phyloP scores from a whole-genome alignment of 2,797 vertebrate species.

The Ctenosaura bakeri region DNA sequence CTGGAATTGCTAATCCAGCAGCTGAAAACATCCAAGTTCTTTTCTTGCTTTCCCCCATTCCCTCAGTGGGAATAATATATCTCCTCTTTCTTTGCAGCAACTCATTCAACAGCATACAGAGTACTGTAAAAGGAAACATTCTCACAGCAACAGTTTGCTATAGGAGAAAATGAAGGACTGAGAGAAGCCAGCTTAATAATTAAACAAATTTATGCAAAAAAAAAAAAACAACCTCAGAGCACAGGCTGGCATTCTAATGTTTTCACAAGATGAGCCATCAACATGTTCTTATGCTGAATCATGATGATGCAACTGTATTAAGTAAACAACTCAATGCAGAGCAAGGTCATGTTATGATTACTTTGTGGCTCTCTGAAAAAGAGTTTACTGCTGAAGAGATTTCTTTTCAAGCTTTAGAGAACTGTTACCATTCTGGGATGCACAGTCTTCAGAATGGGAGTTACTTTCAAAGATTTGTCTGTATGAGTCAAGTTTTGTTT shows the following conservation, averaged over 20 bases:
- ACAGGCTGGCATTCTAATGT: slow-evolving; percentile 57
- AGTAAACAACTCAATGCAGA: slow-evolving; percentile 59
- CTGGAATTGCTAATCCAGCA: slow-evolving; percentile 3
- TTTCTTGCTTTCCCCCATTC: not conserved
- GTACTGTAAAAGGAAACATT: not conserved
- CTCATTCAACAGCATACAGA: not conserved
- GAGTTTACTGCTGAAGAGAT: fast-evolving
- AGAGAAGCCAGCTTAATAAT: slow-evolving; percentile 66
- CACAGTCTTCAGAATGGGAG: slow-evolving; percentile 16
- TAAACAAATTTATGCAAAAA: slow-evolving; percentile 48
- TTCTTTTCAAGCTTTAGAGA: not conserved
- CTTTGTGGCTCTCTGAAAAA: not conserved
- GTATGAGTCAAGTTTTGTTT: not conserved
- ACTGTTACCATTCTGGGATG: slow-evolving; percentile 16
- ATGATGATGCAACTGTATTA: slow-evolving; percentile 68
- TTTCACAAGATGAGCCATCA: slow-evolving; percentile 74
- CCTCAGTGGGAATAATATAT: not conserved
- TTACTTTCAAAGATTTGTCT: not conserved
- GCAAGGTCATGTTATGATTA: slow-evolving; percentile 60
- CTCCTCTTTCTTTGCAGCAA: not conserved
- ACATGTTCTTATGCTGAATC: slow-evolving; percentile 70
- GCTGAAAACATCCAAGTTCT: not conserved
- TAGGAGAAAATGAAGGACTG: slow-evolving; percentile 21
- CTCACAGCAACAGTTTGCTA: not conserved
- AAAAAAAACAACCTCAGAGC: slow-evolving; percentile 24